Base-by-base conservation (phyloP, 2,797 vertebrate species). In the Linurgus olivaceus region DNA sequence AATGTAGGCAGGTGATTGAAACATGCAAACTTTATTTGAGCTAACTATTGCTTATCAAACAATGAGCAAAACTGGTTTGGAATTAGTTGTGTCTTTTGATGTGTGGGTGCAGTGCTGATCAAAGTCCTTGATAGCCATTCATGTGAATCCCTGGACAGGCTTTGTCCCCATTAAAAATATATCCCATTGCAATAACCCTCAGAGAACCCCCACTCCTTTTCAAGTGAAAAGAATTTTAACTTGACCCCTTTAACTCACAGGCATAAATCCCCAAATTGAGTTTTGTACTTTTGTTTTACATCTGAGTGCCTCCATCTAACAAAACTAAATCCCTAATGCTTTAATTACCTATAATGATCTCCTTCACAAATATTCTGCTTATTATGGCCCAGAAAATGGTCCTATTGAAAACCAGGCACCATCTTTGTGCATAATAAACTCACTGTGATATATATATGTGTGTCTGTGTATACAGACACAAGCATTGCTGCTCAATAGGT, bases 301-400 rank as follows among this genome's bases (percentile, higher is more conserved):
- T 59, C 55, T 19, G 31, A 86, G 70, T 9, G 28, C 15, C n/a
- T 94, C 58, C 23, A 61, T 73, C 55, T 25, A 45, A 71, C 18
- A 59, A 21, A 93, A 82, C 9, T 5, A 92, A 96, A 93, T 95
- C 95, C 91, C 93, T 92, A 87, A 95, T 85, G 90, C 67, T 96
- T 97, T 94, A 97, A 94, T 97, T 96, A 92, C 78, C 42, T 88
- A 6, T 95, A 93, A 94, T 78, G 91, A 90, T 86, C 70, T 93
- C 35, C 77, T 70, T 75, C 66, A 57, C n/a, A 68, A 89, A 81
- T 86, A 40, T 28, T 86, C 47, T 86, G 50, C 73, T 90, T 88
- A 48, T 76, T 81, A 47, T 33, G 54, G 63, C 70, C 54, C 51
- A 77, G 81, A 78, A 95, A 95, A 91, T 33, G 7, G 21, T 45